Percentiles rank a stretch among this genome's conserved stretches.
phyloP scores from a whole-genome alignment of 2,797 vertebrate species.

The Antennarius maculatus region DNA sequence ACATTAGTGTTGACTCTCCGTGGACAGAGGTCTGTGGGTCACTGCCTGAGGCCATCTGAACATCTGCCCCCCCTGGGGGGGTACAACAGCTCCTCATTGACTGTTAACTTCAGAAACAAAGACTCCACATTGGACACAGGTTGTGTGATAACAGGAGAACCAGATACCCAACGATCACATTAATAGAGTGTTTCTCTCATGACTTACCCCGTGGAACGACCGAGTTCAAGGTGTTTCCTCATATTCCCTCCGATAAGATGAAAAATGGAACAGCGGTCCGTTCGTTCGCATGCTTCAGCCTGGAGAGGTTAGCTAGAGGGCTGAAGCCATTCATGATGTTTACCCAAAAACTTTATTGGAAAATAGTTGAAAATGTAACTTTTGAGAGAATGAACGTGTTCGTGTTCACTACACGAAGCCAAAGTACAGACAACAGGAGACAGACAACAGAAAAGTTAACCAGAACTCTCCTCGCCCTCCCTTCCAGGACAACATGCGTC shows the following conservation, averaged over 20 bases:
- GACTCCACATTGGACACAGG: not conserved
- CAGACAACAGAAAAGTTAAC: slow-evolving; percentile 30
- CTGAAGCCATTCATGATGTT: not conserved
- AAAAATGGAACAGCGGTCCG: slow-evolving; percentile 27
- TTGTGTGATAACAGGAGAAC: not conserved
- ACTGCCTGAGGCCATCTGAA: too few species aligned
- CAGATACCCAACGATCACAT: not conserved
- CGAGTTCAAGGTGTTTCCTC: not conserved
- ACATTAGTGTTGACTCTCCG: too few species aligned
- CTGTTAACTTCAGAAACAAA: not conserved
- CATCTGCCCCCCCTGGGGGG: too few species aligned
- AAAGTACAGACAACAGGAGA: slow-evolving; percentile 28
- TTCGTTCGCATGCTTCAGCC: slow-evolving; percentile 33
- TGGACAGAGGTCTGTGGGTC: too few species aligned
- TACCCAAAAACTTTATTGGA: not conserved
- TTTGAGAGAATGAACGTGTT: not conserved
- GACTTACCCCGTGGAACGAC: slow-evolving; percentile 41
- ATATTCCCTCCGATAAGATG: slow-evolving; percentile 12
- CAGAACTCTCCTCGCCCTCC: slow-evolving; percentile 47
- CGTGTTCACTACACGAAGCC: slow-evolving; percentile 13
- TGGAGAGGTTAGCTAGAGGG: slow-evolving; percentile 15
- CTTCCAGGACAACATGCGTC: slow-evolving; percentile 1
- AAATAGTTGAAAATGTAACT: not conserved
- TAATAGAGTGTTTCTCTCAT: fast-evolving
- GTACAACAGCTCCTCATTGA: too few species aligned